These are phyloP conservation scores for Drosophila merina DNA, from an alignment of 2,888 invertebrate genomes.

Conservation along the genomic window DNA sequence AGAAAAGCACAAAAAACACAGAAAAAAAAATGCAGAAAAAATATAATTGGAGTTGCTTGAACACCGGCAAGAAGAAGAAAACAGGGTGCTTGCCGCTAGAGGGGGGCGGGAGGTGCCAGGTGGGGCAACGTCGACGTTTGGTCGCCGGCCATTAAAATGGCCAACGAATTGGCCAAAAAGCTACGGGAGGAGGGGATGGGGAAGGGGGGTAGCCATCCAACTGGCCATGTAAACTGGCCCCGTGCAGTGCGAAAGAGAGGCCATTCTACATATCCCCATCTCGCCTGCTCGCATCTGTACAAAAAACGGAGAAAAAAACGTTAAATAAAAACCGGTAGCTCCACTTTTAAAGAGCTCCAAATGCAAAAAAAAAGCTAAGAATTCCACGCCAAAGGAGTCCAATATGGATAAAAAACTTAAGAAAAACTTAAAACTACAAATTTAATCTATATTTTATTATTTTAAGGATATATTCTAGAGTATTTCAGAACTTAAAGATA, in stretches of 20 bases:
- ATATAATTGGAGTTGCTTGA: slow-evolving; percentile 78
- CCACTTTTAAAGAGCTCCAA: slow-evolving; percentile 61
- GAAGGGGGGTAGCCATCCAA: slow-evolving; percentile 28
- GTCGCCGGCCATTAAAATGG: slow-evolving; percentile 76
- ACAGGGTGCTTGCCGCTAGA: slow-evolving; percentile 33
- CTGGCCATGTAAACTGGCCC: slow-evolving; percentile 61
- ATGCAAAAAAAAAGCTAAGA: slow-evolving; percentile 17
- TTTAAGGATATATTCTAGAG: too few relatives aligned
- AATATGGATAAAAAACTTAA: too few relatives aligned
- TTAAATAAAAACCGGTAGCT: slow-evolving; percentile 70
- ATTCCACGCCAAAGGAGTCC: not conserved
- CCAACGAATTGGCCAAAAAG: slow-evolving; percentile 65
- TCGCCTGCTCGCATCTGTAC: not conserved
- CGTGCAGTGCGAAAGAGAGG: slow-evolving; percentile 19
- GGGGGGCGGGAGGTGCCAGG: slow-evolving; percentile 44
- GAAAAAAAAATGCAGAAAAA: slow-evolving; percentile 22
- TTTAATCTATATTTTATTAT: too few relatives aligned
- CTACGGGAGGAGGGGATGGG: not conserved
- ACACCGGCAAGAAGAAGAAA: slow-evolving; percentile 56
- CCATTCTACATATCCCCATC: not conserved
- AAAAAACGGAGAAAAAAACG: slow-evolving; percentile 5
- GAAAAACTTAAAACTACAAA: too few relatives aligned
- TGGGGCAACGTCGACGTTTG: slow-evolving; percentile 50
- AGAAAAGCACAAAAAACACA: slow-evolving; percentile 49
- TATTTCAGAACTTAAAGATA: too few relatives aligned